These are phyloP conservation scores for Anaspis maculata DNA, from an alignment of 2,888 invertebrate genomes.

Conservation along the genomic window DNA sequence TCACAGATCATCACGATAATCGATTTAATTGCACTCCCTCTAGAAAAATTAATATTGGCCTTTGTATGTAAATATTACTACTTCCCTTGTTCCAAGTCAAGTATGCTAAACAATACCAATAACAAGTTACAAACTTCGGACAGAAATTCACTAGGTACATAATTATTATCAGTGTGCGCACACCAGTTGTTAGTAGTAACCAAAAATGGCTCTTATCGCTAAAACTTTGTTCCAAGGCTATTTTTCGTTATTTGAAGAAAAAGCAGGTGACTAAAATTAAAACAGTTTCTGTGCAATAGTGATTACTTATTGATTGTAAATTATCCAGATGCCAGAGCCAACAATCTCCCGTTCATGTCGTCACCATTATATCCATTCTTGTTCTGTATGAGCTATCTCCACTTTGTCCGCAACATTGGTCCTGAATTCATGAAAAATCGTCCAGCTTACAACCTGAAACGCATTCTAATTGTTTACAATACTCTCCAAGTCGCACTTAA, in stretches of 20 bases:
- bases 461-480: slow-evolving; percentile 20
- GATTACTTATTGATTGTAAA: too few species aligned
- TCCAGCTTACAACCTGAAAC: slow-evolving; percentile 21
- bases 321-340: slow-evolving; percentile 22
- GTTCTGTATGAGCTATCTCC: slow-evolving; percentile 17
- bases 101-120: too few species aligned
- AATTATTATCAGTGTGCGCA: not conserved
- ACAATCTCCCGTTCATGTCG: slow-evolving; percentile 18
- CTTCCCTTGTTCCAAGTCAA: too few species aligned
- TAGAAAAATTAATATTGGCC: not conserved
- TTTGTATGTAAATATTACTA: not conserved
- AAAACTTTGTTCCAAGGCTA: too few species aligned
- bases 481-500: slow-evolving; percentile 21
- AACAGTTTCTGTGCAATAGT: too few species aligned
- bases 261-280: too few species aligned
- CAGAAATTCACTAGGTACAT: not conserved
- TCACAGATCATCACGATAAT: not conserved
- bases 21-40: not conserved
- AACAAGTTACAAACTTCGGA: not conserved
- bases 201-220: too few species aligned
- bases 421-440: slow-evolving; percentile 24
- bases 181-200: not conserved
- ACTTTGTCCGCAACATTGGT: slow-evolving; percentile 19
- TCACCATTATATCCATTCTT: slow-evolving; percentile 16
- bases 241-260: too few species aligned